Evolutionary conservation across 2,888 invertebrate genomes (phyloP).

Genomic region (Nyleta sp.): DNA sequence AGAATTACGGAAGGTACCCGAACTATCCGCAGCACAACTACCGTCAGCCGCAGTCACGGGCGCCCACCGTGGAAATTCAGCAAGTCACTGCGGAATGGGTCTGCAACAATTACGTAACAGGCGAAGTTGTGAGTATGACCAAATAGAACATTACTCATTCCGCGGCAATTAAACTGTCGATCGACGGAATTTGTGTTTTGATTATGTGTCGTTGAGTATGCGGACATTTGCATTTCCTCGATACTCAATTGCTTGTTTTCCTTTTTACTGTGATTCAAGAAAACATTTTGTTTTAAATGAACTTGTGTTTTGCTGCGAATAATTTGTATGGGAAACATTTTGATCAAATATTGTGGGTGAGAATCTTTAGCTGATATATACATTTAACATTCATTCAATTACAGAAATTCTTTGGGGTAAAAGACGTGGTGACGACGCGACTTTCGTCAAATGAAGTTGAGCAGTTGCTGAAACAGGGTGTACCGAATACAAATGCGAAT

Average conservation of each 20-base stretch:
- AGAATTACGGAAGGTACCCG: conserved; percentile 1
- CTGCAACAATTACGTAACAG: conserved; percentile 62
- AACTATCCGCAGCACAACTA: conserved; percentile 11
- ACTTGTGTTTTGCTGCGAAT: too few relatives aligned
- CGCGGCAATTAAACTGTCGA: too few relatives aligned
- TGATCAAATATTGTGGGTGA: too few relatives aligned
- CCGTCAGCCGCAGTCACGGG: conserved; percentile 19
- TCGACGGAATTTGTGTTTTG: too few relatives aligned
- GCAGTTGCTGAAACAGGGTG: neutral
- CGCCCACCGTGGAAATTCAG: conserved; percentile 57
- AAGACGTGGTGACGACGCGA: neutral
- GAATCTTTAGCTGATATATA: too few relatives aligned
- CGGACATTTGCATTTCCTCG: too few relatives aligned
- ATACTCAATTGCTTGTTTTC: too few relatives aligned
- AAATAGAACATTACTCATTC: neutral
- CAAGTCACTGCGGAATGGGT: conserved; percentile 63
- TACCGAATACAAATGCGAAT: neutral
- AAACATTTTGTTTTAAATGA: too few relatives aligned
- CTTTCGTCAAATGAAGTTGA: neutral
- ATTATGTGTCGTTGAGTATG: too few relatives aligned
- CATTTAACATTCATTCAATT: too few relatives aligned
- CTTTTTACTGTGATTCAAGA: too few relatives aligned
- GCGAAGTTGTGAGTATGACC: conserved; percentile 50
- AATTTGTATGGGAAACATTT: too few relatives aligned
- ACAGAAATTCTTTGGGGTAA: neutral